Evolutionary conservation across 2,113 vertebrate species (phyloP), one percentile per base, ranked within the genome.

Genomic region (Tachycineta bicolor): DNA sequence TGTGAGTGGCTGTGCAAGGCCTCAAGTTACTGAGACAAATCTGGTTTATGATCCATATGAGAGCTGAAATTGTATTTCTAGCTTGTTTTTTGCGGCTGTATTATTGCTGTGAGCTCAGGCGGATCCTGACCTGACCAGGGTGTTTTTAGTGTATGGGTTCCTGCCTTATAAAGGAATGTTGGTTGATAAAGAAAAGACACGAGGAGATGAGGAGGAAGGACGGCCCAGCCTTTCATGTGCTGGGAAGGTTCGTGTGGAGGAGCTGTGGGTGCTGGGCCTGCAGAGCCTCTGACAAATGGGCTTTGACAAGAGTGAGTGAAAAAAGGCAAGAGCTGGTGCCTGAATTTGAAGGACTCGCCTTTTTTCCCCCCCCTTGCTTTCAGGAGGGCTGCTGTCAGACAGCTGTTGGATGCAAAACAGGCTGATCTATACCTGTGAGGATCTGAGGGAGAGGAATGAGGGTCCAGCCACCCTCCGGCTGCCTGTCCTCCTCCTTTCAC

Each of bases 251-350:
- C 75, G 37, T 91, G 84, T 47, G 71, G 87, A 41, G 46, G 47
- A 52, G 59, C 75, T 4, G 37, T 43, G 76, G 60, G 47, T 53
- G 60, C 76, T 44, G 64, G 69, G 77, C 70, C 53, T 85, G 49
- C 60, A 53, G 68, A 77, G 81, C 74, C 49, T 83, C 91, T 93
- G 85, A 71, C 93, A 96, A 96, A 96, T 47, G 70, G 70, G 18
- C 56, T 94, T 62, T 93, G 91, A 94, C 93, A 94, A 62, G 73
- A 94, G 55, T 15, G 23, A 78, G 50, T 81, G 91, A 96, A 83
- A 93, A 81, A 92, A 92, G 37, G 41, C 91, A 94, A 95, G 91
- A 83, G 47, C 59, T 14, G 3, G 41, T 44, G 83, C 68, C 89
- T 94, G 93, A 65, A 74, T 87, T 70, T 46, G 75, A 74, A 83